Evolutionary conservation across 2,888 invertebrate genomes (phyloP).

Genomic region (Cataglyphis rosenhaueri): DNA sequence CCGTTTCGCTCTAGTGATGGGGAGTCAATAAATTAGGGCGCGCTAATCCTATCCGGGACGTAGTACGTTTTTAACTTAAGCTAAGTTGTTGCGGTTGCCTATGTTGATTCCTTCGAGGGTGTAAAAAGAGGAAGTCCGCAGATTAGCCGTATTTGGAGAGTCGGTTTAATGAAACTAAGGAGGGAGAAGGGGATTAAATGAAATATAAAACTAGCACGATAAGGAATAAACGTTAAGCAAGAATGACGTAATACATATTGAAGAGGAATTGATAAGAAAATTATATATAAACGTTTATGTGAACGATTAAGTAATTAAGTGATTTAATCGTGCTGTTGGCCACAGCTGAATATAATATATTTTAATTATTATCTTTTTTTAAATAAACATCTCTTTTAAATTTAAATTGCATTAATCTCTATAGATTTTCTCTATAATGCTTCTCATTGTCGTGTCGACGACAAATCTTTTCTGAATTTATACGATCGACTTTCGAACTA

Average conservation of each 20-base stretch:
- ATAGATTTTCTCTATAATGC: conserved; percentile 36
- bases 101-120: conserved; percentile 41
- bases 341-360: not conserved
- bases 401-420: conserved; percentile 42
- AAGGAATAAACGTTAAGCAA: not conserved
- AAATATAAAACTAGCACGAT: not conserved
- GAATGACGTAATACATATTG: not conserved
- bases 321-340: not conserved
- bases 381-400: not conserved
- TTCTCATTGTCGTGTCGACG: conserved; percentile 31
- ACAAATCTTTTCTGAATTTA: conserved; percentile 66
- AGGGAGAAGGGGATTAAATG: conserved; percentile 9
- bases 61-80: conserved; percentile 73
- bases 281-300: not conserved
- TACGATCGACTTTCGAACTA: conserved; percentile 54
- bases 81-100: conserved; percentile 39
- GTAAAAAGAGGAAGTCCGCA: conserved; percentile 27
- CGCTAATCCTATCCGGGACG: conserved; percentile 71
- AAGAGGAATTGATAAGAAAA: not conserved
- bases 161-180: conserved; percentile 31
- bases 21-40: conserved; percentile 77
- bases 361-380: conserved; percentile 4
- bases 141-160: conserved; percentile 40
- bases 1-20: conserved; percentile 37
- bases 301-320: not conserved